phyloP scores from a whole-genome alignment of 2,113 vertebrate species.

The Gobio gobio region DNA sequence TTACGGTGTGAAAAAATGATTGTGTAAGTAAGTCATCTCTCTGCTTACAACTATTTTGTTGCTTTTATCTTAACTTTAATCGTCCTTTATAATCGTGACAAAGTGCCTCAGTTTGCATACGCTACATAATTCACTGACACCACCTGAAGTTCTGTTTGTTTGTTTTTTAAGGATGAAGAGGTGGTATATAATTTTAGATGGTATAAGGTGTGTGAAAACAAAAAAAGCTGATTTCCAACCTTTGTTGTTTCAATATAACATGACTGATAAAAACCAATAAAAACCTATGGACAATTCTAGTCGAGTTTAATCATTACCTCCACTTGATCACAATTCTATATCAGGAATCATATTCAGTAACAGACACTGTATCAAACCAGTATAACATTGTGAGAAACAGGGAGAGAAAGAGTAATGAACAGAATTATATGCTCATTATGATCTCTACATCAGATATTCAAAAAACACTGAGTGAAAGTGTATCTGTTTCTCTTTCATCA shows the following conservation, averaged over 20 bases:
- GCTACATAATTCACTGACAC: not conserved
- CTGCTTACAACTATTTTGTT: not conserved
- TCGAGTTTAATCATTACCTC: not conserved
- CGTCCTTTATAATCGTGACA: not conserved
- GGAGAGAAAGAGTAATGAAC: not conserved
- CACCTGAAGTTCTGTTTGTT: not conserved
- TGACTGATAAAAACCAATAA: slow-evolving; percentile 4
- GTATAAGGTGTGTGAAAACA: not conserved
- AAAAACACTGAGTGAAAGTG: not conserved
- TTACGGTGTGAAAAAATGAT: not conserved
- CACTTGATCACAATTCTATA: not conserved
- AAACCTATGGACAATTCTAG: not conserved
- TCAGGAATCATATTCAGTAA: not conserved
- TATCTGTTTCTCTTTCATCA: not conserved
- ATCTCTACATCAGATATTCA: not conserved
- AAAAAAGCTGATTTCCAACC: not conserved
- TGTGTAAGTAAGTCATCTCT: not conserved
- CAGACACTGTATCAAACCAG: not conserved
- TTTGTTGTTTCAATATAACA: not conserved
- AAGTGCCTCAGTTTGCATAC: not conserved
- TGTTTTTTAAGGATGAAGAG: not conserved
- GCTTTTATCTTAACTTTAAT: not conserved
- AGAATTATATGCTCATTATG: not conserved
- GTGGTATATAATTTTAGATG: not conserved
- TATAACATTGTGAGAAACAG: not conserved